These are phyloP conservation scores for Lumbricus terrestris DNA, from an alignment of 2,888 invertebrate genomes.

Conservation along the genomic window DNA sequence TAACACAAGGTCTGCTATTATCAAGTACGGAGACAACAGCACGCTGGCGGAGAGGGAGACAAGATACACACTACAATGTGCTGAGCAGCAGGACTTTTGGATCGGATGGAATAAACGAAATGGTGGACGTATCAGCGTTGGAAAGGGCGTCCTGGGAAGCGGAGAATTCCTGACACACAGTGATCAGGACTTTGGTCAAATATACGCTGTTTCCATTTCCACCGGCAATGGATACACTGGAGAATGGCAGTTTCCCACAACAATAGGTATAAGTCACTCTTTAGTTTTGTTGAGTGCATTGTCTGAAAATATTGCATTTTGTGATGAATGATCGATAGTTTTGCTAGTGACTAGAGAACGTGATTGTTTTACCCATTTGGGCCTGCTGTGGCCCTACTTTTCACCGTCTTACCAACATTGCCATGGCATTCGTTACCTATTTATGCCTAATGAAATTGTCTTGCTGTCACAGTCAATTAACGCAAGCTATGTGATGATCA, in stretches of 20 bases:
- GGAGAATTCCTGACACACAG: background rate
- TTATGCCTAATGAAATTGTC: no score
- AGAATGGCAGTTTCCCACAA: slow-evolving; percentile 19
- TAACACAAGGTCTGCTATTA: background rate
- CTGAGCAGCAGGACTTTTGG: background rate
- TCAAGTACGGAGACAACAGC: background rate
- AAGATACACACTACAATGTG: background rate
- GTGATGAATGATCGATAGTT: no score
- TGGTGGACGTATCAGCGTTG: background rate
- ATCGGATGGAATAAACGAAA: background rate
- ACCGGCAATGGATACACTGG: slow-evolving; percentile 20
- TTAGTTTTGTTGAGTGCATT: background rate
- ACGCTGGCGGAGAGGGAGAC: background rate
- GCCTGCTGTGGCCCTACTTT: no score
- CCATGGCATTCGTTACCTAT: no score
- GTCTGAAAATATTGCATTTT: no score
- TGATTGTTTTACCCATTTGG: background rate
- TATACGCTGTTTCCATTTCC: slow-evolving; percentile 20
- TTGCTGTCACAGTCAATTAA: no score
- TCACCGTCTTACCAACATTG: no score
- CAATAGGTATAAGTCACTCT: background rate
- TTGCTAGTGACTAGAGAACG: background rate
- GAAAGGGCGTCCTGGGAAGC: slow-evolving; percentile 7
- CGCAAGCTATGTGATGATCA: no score
- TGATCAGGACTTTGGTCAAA: background rate